Evolutionary conservation across 2,113 vertebrate genomes (phyloP), one percentile per base, ranked within the genome.

Genomic region (Tychaedon coryphoeus): DNA sequence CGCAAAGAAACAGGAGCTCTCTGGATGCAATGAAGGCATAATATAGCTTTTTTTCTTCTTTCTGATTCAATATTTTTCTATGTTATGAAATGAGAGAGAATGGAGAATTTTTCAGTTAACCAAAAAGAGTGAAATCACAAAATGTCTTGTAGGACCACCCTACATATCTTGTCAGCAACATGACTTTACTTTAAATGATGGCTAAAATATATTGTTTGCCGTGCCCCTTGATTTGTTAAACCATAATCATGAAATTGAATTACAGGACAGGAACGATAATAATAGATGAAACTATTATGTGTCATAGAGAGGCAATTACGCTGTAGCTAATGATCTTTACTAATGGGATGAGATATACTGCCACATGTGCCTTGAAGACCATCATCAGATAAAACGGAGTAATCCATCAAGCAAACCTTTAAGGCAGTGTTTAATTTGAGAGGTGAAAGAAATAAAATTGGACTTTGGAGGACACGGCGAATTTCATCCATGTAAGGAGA

Each of bases 401-500:
- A 75, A 73, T 96, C 95, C 75, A 95, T 97, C 96, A 97, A 86
- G 69, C 82, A 95, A 97, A 94, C 70, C 92, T 97, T 96, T 96
- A 91, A 98, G 94, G 77, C 95, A 97, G 85, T 93, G 95, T 96
- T 97, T 97, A 94, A 96, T 96, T 92, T 95, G 94, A 97, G 95
- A 96, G 96, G 95, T 92, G 77, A 91, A 87, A 95, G 92, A 96
- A 97, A 95, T 97, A 71, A 95, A 96, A 96, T 97, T 93, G 94
- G 90, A 95, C 82, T 95, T 92, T 87, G 90, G 96, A 97, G 88
- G 88, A 78, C 85, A 96, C 88, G 48, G 57, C 1, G 1, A 95
- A 94, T 96, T 80, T 92, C 42, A 83, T 36, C 61, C 90, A 92
- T 69, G 73, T 94, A 97, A 95, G 96, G 65, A 96, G 75, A 96